Conservation (phyloP, 2,797 vertebrate species). For the Leucoraja ocellata region DNA sequence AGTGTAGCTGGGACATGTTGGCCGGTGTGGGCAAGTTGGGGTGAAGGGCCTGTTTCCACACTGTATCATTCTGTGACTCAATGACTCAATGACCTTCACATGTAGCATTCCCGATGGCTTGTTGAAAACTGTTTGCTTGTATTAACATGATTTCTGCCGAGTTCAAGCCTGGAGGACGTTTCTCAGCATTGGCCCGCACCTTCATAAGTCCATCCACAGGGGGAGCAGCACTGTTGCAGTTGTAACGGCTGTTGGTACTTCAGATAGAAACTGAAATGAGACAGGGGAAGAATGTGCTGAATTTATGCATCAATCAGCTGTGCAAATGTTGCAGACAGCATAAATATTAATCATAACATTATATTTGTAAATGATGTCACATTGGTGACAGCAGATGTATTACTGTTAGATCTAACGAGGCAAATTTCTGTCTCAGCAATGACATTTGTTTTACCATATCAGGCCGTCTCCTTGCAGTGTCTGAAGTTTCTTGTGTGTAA, state of each 20-base stretch:
- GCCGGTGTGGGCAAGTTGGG: too few relatives aligned
- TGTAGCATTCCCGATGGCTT: background rate
- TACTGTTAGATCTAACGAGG: background rate
- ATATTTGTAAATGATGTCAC: conserved; percentile 34
- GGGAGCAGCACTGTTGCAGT: conserved; percentile 14
- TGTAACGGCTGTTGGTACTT: background rate
- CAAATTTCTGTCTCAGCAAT: background rate
- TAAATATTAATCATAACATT: conserved; percentile 36
- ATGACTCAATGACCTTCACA: too few relatives aligned
- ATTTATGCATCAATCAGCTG: conserved; percentile 24
- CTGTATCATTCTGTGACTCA: too few relatives aligned
- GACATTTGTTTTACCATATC: conserved; percentile 34
- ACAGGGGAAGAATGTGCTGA: conserved; percentile 4
- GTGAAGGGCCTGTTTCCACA: too few relatives aligned
- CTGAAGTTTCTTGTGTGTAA: background rate
- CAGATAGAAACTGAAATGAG: background rate
- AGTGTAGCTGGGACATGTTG: too few relatives aligned
- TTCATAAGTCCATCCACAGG: background rate
- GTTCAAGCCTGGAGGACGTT: background rate
- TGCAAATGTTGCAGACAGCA: conserved; percentile 7
- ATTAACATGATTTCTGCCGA: background rate
- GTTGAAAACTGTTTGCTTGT: background rate
- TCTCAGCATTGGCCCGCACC: background rate
- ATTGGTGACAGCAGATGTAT: conserved; percentile 33
- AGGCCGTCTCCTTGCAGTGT: background rate